Evolutionary conservation across 2,888 invertebrate species (phyloP).

Genomic region (Clusia tigrina): DNA sequence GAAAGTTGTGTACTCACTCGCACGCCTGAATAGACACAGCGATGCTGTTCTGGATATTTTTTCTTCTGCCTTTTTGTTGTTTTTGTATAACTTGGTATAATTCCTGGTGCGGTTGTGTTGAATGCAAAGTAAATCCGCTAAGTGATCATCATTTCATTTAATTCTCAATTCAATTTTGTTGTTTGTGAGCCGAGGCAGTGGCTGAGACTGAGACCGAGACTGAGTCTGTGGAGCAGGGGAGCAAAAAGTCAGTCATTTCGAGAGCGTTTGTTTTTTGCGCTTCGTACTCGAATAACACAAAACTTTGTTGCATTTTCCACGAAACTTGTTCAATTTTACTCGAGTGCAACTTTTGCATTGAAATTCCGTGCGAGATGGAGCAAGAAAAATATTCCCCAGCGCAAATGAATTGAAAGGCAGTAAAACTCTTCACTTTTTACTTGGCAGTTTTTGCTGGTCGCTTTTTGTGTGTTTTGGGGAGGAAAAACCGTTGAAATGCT

Average conservation of each 20-base stretch:
- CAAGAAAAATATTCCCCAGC: neutral
- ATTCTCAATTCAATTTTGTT: conserved; percentile 17
- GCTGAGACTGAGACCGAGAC: neutral
- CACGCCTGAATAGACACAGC: no score
- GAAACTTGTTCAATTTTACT: conserved; percentile 7
- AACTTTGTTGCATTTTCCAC: conserved; percentile 16
- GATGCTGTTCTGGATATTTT: no score
- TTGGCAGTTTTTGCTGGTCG: neutral
- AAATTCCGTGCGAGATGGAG: neutral
- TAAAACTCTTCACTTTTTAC: neutral
- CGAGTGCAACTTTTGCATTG: conserved; percentile 12
- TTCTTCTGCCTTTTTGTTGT: no score
- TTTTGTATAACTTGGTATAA: no score
- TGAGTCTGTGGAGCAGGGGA: no score
- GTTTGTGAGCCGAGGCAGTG: conserved; percentile 1
- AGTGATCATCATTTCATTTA: conserved; percentile 16
- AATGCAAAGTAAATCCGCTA: neutral
- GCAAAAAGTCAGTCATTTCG: neutral
- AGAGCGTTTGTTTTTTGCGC: neutral
- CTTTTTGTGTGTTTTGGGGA: neutral
- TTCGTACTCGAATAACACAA: neutral
- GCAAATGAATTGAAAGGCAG: neutral
- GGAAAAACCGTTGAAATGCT: no score
- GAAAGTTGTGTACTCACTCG: no score
- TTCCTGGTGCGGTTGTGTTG: conserved; percentile 12